Conservation (phyloP, 2,888 invertebrate species). For the Cabera pusaria region DNA sequence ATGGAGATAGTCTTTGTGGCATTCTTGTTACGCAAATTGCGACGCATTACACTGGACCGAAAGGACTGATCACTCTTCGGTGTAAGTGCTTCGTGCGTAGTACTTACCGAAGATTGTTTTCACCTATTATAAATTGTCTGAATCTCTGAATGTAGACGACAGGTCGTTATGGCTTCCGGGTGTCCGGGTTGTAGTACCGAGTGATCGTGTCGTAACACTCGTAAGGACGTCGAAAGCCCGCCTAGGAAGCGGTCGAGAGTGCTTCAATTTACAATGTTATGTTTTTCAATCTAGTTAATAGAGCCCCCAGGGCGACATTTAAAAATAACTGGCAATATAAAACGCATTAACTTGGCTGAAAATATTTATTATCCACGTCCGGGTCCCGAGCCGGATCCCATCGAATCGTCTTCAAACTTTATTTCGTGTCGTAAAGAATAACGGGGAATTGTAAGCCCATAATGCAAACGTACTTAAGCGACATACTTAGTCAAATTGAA, state of each 20-base stretch:
- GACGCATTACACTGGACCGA: too few relatives aligned
- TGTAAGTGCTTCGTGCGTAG: too few relatives aligned
- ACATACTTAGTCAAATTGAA: constrained; percentile 51
- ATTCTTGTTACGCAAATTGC: constrained; percentile 8
- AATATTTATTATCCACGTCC: constrained; percentile 24
- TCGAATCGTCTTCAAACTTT: constrained; percentile 37
- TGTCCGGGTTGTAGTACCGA: too few relatives aligned
- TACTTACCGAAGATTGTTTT: too few relatives aligned
- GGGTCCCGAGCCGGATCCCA: constrained; percentile 15
- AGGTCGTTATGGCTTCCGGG: too few relatives aligned
- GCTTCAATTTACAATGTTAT: constrained; percentile 26
- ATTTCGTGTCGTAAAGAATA: constrained; percentile 45
- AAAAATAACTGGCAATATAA: constrained; percentile 38
- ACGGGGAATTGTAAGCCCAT: constrained; percentile 47
- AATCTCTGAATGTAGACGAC: too few relatives aligned
- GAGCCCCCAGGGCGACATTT: constrained; percentile 21
- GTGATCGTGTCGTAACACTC: too few relatives aligned
- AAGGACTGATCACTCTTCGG: too few relatives aligned
- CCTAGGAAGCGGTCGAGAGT: too few relatives aligned
- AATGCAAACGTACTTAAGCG: constrained; percentile 51
- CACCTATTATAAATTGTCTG: too few relatives aligned
- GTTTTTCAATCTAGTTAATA: constrained; percentile 22
- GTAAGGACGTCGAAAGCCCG: too few relatives aligned
- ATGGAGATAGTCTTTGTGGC: constrained; percentile 10
- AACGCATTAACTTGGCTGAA: constrained; percentile 34